Conservation (phyloP, 2,113 vertebrate species). For the Vidua macroura region DNA sequence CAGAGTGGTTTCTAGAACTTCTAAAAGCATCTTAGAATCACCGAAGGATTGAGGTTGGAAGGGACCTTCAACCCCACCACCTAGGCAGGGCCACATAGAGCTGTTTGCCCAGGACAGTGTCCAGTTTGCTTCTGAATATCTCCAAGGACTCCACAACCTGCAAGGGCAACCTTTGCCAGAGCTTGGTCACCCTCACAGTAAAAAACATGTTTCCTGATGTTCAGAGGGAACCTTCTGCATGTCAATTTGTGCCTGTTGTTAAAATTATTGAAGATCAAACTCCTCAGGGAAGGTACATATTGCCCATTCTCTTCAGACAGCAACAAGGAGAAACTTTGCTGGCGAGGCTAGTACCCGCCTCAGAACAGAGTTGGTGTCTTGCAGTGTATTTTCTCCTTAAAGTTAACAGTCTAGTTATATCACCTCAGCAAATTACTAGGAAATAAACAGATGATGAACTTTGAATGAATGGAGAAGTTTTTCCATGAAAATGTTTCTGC, state of each 20-base stretch:
- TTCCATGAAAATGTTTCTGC: background rate
- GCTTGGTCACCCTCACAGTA: background rate
- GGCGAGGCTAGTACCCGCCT: background rate
- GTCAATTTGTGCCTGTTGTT: background rate
- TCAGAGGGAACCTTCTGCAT: background rate
- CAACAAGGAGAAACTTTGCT: background rate
- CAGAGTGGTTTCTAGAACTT: background rate
- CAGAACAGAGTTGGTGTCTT: background rate
- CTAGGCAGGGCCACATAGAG: too few relatives aligned
- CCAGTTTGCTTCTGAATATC: background rate
- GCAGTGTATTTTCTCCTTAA: background rate
- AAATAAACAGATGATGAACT: background rate
- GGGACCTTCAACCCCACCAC: fast-evolving
- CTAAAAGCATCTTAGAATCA: background rate
- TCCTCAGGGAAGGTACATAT: background rate
- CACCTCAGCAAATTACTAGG: background rate
- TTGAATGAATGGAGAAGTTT: background rate
- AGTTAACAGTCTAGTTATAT: background rate
- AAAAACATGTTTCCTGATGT: background rate
- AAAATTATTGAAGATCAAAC: background rate
- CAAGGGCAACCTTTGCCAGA: background rate
- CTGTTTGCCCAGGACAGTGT: background rate
- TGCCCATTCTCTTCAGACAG: background rate
- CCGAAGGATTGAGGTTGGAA: background rate
- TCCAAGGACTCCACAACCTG: background rate